Conservation (phyloP, 2,888 invertebrate species). For the Prosopocoilus inquinatus region DNA sequence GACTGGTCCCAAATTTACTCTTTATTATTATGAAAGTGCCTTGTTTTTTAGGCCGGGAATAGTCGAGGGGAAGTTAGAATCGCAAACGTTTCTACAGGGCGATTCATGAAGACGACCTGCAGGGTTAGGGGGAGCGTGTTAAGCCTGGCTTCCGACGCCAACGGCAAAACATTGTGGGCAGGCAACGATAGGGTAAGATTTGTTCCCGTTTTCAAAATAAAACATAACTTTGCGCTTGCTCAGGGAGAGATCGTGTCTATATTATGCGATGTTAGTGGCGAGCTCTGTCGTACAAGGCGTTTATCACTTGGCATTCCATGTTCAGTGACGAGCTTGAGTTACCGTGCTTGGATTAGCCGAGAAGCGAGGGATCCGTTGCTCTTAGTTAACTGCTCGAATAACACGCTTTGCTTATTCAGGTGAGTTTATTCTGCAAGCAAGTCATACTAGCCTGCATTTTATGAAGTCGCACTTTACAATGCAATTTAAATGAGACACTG, state of each 20-base stretch:
- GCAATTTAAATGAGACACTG: too few relatives aligned
- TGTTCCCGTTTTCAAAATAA: neutral
- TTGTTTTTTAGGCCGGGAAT: slow-evolving; percentile 62
- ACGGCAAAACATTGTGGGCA: slow-evolving; percentile 77
- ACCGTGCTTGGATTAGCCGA: slow-evolving; percentile 79
- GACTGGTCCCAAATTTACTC: too few relatives aligned
- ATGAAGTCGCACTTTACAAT: too few relatives aligned
- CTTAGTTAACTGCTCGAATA: slow-evolving; percentile 74
- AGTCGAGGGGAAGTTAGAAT: slow-evolving; percentile 72
- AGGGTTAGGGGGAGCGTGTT: slow-evolving; percentile 62
- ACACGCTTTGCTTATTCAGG: slow-evolving; percentile 67
- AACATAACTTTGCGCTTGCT: slow-evolving; percentile 11
- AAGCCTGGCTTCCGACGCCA: slow-evolving; percentile 74
- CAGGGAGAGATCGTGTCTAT: slow-evolving; percentile 47
- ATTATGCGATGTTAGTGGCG: slow-evolving; percentile 43
- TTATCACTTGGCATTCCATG: slow-evolving; percentile 37
- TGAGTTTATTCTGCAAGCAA: slow-evolving; percentile 20
- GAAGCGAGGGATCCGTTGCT: slow-evolving; percentile 66
- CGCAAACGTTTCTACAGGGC: slow-evolving; percentile 82
- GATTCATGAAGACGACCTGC: slow-evolving; percentile 66
- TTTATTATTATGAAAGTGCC: slow-evolving; percentile 4
- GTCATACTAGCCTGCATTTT: too few relatives aligned
- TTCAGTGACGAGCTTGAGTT: slow-evolving; percentile 71
- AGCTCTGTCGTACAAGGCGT: slow-evolving; percentile 39
- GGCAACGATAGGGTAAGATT: slow-evolving; percentile 68